A percentile compares a stretch with the other conserved stretches of the same genome.
phyloP scores from a whole-genome alignment of 1,140 invertebrate genomes.

The Drosophila kikkawai region DNA sequence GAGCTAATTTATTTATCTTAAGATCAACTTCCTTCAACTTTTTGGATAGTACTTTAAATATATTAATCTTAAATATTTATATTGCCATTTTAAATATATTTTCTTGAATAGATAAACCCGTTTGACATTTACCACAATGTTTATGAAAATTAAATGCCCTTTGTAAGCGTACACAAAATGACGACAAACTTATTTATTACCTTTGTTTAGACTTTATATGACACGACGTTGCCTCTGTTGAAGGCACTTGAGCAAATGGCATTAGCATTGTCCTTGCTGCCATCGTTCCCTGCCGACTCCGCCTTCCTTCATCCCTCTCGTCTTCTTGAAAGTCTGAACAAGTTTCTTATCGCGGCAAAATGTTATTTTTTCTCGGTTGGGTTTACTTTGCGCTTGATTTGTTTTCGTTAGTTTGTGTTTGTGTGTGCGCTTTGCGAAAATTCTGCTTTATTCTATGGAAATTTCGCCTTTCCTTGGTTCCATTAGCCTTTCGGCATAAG shows the following conservation, averaged over 20 bases:
- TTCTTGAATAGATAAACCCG: not conserved
- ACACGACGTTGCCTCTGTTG: slow-evolving; percentile 50
- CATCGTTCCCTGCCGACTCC: slow-evolving; percentile 3
- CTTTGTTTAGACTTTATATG: slow-evolving; percentile 80
- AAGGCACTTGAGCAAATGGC: slow-evolving; percentile 74
- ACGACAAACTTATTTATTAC: slow-evolving; percentile 73
- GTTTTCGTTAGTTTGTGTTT: slow-evolving; percentile 33
- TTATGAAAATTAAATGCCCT: not conserved
- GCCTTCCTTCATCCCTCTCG: not conserved
- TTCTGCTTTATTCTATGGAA: slow-evolving; percentile 37
- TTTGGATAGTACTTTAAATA: not conserved
- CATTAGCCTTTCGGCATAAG: slow-evolving; percentile 42
- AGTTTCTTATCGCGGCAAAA: slow-evolving; percentile 65
- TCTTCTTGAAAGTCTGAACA: slow-evolving; percentile 37
- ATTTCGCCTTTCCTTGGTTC: slow-evolving; percentile 27
- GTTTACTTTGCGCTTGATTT: slow-evolving; percentile 65
- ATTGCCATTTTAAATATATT: not conserved
- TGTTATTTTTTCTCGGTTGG: slow-evolving; percentile 49
- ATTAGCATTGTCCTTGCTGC: slow-evolving; percentile 68
- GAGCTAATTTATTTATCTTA: not conserved
- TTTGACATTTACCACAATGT: not conserved
- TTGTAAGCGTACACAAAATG: slow-evolving; percentile 18
- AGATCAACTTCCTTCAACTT: not conserved
- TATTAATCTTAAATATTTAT: not conserved
- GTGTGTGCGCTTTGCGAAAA: slow-evolving; percentile 17